These are phyloP conservation scores for Ruditapes philippinarum DNA, from an alignment of 1,140 invertebrate species.

Conservation along the genomic window DNA sequence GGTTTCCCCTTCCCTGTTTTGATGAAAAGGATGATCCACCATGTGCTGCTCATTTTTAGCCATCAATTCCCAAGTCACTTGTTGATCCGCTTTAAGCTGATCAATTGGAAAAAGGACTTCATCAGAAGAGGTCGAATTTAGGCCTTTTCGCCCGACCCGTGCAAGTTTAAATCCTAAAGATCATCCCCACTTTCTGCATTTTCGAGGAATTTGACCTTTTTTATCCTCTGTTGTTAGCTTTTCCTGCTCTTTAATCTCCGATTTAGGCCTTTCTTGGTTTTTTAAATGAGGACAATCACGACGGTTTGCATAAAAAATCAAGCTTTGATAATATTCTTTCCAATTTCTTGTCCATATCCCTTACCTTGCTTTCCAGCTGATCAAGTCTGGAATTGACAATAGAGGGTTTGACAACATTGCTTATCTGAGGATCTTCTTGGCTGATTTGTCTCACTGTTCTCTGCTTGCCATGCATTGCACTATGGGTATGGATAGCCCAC, in stretches of 20 bases:
- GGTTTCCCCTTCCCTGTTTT: background rate
- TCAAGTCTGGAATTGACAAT: background rate
- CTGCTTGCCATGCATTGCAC: background rate
- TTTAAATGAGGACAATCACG: background rate
- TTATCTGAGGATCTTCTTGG: background rate
- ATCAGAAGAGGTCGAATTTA: background rate
- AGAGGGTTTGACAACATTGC: background rate
- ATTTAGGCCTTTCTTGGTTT: background rate
- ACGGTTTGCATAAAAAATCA: background rate
- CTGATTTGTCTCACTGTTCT: background rate
- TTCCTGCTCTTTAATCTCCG: background rate
- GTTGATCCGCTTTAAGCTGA: background rate
- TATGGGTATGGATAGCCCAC: slow-evolving; percentile 18
- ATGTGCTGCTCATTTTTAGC: background rate
- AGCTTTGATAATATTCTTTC: background rate
- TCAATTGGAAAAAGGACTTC: background rate
- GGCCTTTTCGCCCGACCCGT: slow-evolving; percentile 24
- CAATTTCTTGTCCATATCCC: background rate
- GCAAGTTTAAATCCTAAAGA: background rate
- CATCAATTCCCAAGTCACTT: too few relatives aligned
- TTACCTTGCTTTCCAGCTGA: background rate
- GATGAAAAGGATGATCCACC: background rate
- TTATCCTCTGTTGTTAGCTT: background rate
- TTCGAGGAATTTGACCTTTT: background rate
- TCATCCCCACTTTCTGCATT: background rate